Conservation (phyloP, 2,888 invertebrate genomes). For the Chymomyza fuscimana region DNA sequence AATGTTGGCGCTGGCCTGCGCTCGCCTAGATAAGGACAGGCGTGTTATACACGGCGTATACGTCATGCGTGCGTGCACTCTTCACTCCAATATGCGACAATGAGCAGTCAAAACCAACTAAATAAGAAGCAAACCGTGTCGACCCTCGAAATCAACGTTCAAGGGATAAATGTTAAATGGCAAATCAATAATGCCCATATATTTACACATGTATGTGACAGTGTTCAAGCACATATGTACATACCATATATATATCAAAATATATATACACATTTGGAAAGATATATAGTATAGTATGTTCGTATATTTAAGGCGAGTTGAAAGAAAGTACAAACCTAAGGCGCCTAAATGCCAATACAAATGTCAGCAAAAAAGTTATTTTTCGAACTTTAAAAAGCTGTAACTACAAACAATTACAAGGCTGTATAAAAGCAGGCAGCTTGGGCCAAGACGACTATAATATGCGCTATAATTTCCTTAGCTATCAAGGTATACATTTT, state of each 20-base stretch:
- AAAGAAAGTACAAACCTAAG: too few species aligned
- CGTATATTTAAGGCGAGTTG: too few species aligned
- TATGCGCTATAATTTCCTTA: too few species aligned
- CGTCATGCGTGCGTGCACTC: conserved; percentile 10
- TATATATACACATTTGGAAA: conserved; percentile 13
- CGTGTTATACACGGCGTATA: conserved; percentile 32
- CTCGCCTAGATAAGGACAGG: conserved; percentile 1
- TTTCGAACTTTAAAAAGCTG: too few species aligned
- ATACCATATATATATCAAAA: conserved; percentile 6
- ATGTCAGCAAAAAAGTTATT: too few species aligned
- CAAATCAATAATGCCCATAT: conserved; percentile 59
- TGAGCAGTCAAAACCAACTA: background rate
- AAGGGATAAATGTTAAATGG: conserved; percentile 52
- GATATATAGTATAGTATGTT: conserved; percentile 3
- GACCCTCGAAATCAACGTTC: conserved; percentile 34
- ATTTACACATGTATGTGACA: background rate
- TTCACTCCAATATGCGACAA: background rate
- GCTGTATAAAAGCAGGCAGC: too few species aligned
- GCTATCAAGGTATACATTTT: too few species aligned
- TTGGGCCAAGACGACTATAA: too few species aligned
- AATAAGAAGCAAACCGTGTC: background rate
- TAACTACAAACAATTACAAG: too few species aligned
- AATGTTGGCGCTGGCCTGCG: background rate
- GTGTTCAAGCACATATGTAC: conserved; percentile 9
- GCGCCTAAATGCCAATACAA: too few species aligned